Percentiles rank a stretch among this genome's conserved stretches.
Conservation (phyloP, 2,797 vertebrate species). For the Acrossocheilus wenchowensis region DNA sequence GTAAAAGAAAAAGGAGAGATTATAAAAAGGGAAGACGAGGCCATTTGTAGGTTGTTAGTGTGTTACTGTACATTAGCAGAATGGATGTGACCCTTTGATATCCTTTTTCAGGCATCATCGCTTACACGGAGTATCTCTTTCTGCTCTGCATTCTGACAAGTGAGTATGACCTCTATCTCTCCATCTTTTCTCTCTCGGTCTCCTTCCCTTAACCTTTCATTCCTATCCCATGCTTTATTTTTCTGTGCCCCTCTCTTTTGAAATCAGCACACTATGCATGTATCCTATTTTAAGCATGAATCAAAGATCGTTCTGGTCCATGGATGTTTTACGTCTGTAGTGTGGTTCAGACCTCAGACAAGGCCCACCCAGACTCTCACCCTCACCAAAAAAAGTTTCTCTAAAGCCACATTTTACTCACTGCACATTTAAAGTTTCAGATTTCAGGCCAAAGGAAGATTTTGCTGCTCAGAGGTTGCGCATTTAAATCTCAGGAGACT, state of each 20-base stretch:
- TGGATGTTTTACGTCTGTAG: slow-evolving; percentile 21
- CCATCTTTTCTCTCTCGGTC: slow-evolving; percentile 6
- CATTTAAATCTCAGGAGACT: background rate
- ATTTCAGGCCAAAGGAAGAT: background rate
- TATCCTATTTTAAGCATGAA: slow-evolving; percentile 42
- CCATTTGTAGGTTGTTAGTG: slow-evolving; percentile 48
- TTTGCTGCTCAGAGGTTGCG: background rate
- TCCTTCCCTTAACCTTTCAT: slow-evolving; percentile 11
- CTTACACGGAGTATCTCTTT: slow-evolving; percentile 98
- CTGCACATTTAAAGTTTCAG: slow-evolving; percentile 9
- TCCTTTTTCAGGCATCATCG: slow-evolving; percentile 88
- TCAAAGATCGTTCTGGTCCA: slow-evolving; percentile 28
- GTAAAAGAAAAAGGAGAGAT: slow-evolving; percentile 26
- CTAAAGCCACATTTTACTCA: background rate
- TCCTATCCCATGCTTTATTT: slow-evolving; percentile 21
- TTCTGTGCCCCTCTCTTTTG: slow-evolving; percentile 1
- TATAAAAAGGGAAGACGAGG: slow-evolving; percentile 30
- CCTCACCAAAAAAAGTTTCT: background rate
- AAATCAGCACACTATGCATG: background rate
- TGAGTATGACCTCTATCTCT: slow-evolving; percentile 79
- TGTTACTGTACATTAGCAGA: slow-evolving; percentile 53
- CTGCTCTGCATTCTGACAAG: slow-evolving; percentile 99
- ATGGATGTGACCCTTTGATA: slow-evolving; percentile 57
- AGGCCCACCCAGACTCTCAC: slow-evolving; percentile 53
- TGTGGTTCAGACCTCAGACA: slow-evolving; percentile 17